Conservation (phyloP, 2,888 invertebrate genomes). For the Phragmatobia fuliginosa region DNA sequence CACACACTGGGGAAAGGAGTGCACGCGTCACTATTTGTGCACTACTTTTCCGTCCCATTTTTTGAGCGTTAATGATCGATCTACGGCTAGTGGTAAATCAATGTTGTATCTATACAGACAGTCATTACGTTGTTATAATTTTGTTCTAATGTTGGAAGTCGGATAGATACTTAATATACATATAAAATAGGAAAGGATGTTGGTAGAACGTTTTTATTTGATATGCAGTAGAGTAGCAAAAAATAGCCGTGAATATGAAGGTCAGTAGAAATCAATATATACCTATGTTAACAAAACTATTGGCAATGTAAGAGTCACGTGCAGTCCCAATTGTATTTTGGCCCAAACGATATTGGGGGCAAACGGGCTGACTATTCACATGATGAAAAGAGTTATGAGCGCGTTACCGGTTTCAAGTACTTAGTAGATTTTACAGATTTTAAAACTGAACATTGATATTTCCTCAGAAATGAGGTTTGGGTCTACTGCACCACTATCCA, state of each 20-base stretch:
- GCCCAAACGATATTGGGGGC: not conserved
- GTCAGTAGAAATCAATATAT: not conserved
- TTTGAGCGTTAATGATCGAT: no score
- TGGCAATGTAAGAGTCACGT: not conserved
- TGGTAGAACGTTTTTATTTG: not conserved
- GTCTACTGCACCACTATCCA: no score
- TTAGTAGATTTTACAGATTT: no score
- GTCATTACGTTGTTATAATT: slow-evolving; percentile 32
- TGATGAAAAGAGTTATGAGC: no score
- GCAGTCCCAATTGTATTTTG: not conserved
- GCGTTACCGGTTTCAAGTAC: not conserved
- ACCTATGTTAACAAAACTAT: not conserved
- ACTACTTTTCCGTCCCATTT: no score
- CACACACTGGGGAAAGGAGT: no score
- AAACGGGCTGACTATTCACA: no score
- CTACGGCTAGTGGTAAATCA: no score
- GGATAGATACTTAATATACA: not conserved
- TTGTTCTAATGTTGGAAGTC: slow-evolving; percentile 10
- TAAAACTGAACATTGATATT: no score
- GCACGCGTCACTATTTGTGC: no score
- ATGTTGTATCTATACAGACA: no score
- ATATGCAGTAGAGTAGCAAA: not conserved
- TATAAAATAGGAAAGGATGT: not conserved
- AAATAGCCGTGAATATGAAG: not conserved
- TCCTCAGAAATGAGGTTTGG: no score